These are phyloP conservation scores for Oscheius sp. DNA, from an alignment of 1,140 invertebrate species.

Conservation along the genomic window DNA sequence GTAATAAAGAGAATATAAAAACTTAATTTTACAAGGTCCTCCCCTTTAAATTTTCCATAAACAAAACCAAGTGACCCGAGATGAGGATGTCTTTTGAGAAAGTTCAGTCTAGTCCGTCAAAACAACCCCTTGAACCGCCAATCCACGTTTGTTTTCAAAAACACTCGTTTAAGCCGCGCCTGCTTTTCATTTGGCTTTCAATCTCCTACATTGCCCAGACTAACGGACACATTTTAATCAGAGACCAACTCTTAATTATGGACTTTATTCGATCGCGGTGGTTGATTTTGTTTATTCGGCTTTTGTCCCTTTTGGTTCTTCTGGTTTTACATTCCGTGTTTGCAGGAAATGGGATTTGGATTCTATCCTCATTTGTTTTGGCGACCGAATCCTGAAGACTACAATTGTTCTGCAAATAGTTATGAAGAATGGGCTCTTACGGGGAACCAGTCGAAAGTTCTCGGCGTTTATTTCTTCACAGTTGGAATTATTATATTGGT, in stretches of 20 bases:
- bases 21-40: too few relatives aligned
- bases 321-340: background rate
- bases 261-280: too few relatives aligned
- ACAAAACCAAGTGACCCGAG: too few relatives aligned
- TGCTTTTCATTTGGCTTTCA: too few relatives aligned
- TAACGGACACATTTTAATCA: background rate
- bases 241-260: background rate
- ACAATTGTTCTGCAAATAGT: background rate
- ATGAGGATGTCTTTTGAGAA: too few relatives aligned
- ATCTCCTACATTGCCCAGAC: too few relatives aligned
- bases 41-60: too few relatives aligned
- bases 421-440: background rate
- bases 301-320: background rate
- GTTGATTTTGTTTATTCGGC: background rate
- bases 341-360: background rate
- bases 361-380: conserved; percentile 2
- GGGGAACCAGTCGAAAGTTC: background rate
- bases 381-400: background rate
- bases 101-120: too few relatives aligned
- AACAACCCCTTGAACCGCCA: too few relatives aligned
- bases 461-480: background rate
- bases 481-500: background rate
- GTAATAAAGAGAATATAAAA: too few relatives aligned
- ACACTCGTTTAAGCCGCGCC: too few relatives aligned
- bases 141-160: too few relatives aligned